These are phyloP conservation scores for Philaenus spumarius DNA, from an alignment of 1,140 invertebrate species.

Conservation along the genomic window DNA sequence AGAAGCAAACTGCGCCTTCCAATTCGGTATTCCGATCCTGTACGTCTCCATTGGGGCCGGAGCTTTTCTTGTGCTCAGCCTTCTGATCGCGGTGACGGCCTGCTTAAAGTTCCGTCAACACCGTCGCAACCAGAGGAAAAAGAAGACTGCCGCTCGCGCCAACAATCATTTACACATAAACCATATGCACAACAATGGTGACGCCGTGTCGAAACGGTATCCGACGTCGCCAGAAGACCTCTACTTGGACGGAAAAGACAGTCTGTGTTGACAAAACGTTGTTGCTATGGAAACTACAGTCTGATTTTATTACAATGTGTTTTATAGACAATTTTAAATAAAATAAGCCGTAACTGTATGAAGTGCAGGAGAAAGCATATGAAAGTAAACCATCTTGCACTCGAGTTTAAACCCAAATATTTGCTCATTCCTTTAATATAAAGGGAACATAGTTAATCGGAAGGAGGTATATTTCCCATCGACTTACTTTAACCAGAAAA, in stretches of 20 bases:
- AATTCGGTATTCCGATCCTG: constrained; percentile 55
- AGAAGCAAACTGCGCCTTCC: constrained; percentile 61
- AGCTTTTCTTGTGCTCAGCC: constrained; percentile 44
- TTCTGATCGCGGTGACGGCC: constrained; percentile 50
- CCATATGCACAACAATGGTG: constrained; percentile 43
- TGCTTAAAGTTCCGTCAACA: constrained; percentile 55
- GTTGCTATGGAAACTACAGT: constrained; percentile 56
- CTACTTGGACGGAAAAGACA: constrained; percentile 59
- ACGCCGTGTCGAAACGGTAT: constrained; percentile 38
- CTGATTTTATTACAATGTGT: constrained; percentile 32
- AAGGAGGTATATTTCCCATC: too few relatives aligned
- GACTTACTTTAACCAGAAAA: too few relatives aligned
- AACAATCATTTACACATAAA: constrained; percentile 51
- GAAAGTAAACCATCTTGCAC: too few relatives aligned
- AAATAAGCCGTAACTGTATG: too few relatives aligned
- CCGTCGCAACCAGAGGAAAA: constrained; percentile 41
- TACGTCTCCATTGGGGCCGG: constrained; percentile 56
- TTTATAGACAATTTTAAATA: too few relatives aligned
- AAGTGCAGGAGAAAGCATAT: too few relatives aligned
- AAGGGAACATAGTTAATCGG: too few relatives aligned
- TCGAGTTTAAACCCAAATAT: too few relatives aligned
- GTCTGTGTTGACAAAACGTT: constrained; percentile 64
- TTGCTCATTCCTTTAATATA: too few relatives aligned
- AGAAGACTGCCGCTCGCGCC: constrained; percentile 20
- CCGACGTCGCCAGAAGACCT: constrained; percentile 40